A percentile compares a stretch with the other conserved stretches of the same genome.
phyloP scores from a whole-genome alignment of 2,888 invertebrate genomes.

The Eristalinus sepulchralis region DNA sequence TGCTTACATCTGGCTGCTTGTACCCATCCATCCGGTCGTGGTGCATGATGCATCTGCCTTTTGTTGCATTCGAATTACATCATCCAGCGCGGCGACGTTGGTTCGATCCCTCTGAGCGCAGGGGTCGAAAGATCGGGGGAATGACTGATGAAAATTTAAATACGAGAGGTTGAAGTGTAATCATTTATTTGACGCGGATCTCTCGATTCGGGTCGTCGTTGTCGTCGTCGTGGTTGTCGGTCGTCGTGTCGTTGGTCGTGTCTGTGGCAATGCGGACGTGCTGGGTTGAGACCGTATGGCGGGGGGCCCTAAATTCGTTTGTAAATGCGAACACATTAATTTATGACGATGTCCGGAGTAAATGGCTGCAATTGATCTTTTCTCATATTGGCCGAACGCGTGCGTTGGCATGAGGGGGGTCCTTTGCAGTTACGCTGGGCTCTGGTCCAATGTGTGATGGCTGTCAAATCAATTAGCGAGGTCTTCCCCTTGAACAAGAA shows the following conservation, averaged over 20 bases:
- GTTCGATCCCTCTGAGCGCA: background rate
- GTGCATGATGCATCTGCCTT: slow-evolving; percentile 56
- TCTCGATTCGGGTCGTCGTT: slow-evolving; percentile 2
- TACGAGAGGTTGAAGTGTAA: slow-evolving; percentile 60
- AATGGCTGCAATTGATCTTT: slow-evolving; percentile 28
- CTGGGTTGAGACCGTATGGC: background rate
- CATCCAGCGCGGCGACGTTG: slow-evolving; percentile 22
- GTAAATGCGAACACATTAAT: slow-evolving; percentile 51
- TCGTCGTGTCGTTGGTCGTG: background rate
- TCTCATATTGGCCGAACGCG: background rate
- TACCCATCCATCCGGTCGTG: slow-evolving; percentile 25
- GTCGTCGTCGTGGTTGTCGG: background rate
- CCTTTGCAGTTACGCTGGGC: background rate
- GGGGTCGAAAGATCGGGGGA: slow-evolving; percentile 9
- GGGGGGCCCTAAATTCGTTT: slow-evolving; percentile 43
- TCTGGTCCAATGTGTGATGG: background rate
- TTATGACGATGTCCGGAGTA: slow-evolving; percentile 18
- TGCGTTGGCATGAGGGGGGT: background rate
- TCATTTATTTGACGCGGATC: slow-evolving; percentile 44
- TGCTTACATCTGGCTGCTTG: slow-evolving; percentile 36
- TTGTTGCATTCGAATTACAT: slow-evolving; percentile 63
- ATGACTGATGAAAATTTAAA: slow-evolving; percentile 60
- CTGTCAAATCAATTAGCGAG: background rate
- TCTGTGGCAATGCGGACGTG: slow-evolving; percentile 1
- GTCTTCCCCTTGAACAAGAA: background rate